These are phyloP conservation scores for Troides helena DNA, from an alignment of 2,888 invertebrate species.

Conservation along the genomic window DNA sequence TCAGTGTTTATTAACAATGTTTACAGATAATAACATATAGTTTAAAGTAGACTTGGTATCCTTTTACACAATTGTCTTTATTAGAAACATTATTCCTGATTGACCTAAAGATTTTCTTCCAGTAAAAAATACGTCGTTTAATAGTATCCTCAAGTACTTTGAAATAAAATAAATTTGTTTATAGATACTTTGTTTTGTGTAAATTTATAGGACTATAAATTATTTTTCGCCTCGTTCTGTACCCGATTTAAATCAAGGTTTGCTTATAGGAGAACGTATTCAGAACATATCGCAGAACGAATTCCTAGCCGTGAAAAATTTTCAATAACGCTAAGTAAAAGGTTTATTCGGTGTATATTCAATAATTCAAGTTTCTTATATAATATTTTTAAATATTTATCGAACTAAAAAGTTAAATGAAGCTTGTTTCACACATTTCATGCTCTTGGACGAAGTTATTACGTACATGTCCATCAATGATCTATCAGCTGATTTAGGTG, in stretches of 20 bases:
- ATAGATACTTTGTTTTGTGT: background rate
- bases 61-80: background rate
- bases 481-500: too few species aligned
- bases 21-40: background rate
- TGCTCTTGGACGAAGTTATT: too few species aligned
- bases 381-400: background rate
- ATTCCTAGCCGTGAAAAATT: constrained; percentile 32
- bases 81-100: background rate
- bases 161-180: background rate
- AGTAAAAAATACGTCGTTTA: background rate
- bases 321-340: constrained; percentile 12
- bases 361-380: background rate
- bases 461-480: too few species aligned
- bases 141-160: background rate
- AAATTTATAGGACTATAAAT: background rate
- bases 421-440: too few species aligned
- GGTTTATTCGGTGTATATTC: constrained; percentile 7
- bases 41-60: background rate
- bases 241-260: constrained; percentile 19
- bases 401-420: background rate
- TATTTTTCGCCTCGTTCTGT: constrained; percentile 6
- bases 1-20: background rate
- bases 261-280: constrained; percentile 19
- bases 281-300: constrained; percentile 23
- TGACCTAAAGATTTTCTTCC: background rate